Base-by-base conservation (phyloP, 2,888 invertebrate genomes). In the Molanna angustata region DNA sequence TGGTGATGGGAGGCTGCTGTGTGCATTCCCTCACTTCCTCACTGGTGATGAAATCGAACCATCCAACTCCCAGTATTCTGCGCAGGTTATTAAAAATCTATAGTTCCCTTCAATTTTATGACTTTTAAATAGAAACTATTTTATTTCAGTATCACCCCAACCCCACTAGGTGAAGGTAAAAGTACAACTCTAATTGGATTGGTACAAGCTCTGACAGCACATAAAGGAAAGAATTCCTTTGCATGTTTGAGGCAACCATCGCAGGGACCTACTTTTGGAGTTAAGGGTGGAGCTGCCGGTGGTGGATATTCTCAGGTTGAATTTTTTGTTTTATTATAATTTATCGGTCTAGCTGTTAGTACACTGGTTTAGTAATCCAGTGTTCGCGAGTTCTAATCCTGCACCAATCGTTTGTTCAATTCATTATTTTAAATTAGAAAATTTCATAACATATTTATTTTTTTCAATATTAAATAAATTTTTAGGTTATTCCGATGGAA, bases 151-250 rank as follows among this genome's bases (percentile, higher is more conserved):
- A 97, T 99, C 45, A 99, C 97, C 0, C 98, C 99, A 0, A 99
- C 99, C 0, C 96, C 98, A 0, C 78, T 99, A n/a, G 99, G 99
- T 1, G 98, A 99, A 76, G 98, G 98, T 21, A 99, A 99, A 76
- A 96, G 94, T 64, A 99, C 99, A 0, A 96, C 95, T 0, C 82
- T 93, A 0, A 79, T 99, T 56, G 99, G 98, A 2, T 71, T 98
- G 60, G 88, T 88, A 3, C 99, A 99, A 72, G 96, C 98, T 1
- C 73, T 99, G 48, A 84, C 88, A 1, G 91, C 90, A 0, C 92
- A 94, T 65, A 83, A 85, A 61, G 80, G 83, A 2, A 85, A 82
- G 61, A 97, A 98, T 72, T 84, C 93, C 0, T 87, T 99, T 67
- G 98, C 94, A 1, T 94, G 94, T 64, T 83, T 99, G 64, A 82